A percentile compares a stretch with the other conserved stretches of the same genome.
Conservation (phyloP, 2,797 vertebrate genomes). For the Macroramphosus scolopax region DNA sequence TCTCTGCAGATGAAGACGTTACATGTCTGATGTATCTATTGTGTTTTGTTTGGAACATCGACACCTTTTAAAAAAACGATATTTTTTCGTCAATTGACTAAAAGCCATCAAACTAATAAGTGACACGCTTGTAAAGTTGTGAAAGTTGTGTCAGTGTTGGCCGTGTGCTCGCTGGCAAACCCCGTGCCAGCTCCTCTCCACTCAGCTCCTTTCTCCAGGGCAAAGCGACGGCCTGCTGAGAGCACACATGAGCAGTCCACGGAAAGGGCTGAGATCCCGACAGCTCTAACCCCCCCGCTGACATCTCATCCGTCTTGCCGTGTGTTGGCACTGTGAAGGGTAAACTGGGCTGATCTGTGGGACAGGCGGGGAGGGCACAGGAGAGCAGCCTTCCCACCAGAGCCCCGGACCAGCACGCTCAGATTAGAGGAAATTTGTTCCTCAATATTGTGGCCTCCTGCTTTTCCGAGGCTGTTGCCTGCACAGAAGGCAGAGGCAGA, state of each 20-base stretch:
- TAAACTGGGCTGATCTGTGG: conserved; percentile 67
- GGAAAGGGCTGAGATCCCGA: conserved; percentile 60
- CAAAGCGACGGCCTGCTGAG: conserved; percentile 69
- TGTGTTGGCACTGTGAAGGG: conserved; percentile 72
- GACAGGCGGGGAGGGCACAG: conserved; percentile 67
- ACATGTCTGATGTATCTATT: background rate
- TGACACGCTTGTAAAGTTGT: conserved; percentile 26
- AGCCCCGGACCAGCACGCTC: conserved; percentile 79
- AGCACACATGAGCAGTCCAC: conserved; percentile 70
- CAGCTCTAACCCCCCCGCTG: conserved; percentile 33
- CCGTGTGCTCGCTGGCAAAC: conserved; percentile 44
- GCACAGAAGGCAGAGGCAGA: conserved; percentile 93
- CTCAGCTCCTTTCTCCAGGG: conserved; percentile 64
- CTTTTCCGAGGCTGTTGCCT: conserved; percentile 80
- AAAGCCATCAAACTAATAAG: too few species aligned
- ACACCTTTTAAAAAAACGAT: too few species aligned
- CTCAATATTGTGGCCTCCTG: conserved; percentile 86
- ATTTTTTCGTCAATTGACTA: too few species aligned
- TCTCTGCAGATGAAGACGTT: conserved; percentile 3
- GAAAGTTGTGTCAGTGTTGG: conserved; percentile 41
- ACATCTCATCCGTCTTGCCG: conserved; percentile 70
- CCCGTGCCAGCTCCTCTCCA: conserved; percentile 65
- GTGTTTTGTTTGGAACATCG: too few species aligned
- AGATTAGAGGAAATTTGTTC: conserved; percentile 90
- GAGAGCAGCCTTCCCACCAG: conserved; percentile 76